phyloP scores from a whole-genome alignment of 2,797 vertebrate species.

The Pagetopsis macropterus region DNA sequence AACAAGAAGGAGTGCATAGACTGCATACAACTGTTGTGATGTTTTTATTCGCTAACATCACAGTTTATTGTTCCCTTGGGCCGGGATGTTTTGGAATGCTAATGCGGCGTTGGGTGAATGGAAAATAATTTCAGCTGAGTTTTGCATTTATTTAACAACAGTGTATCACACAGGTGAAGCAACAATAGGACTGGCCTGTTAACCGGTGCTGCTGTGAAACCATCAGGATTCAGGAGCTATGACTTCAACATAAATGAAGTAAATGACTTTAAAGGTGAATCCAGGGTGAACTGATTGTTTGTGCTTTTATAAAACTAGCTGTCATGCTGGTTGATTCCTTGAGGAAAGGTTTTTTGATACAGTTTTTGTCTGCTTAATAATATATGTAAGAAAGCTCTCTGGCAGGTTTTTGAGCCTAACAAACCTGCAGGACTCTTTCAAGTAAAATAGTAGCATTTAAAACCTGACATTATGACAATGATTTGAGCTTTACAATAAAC shows the following conservation, averaged over 20 bases:
- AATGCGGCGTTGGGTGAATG: conserved; percentile 1
- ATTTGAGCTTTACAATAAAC: not conserved
- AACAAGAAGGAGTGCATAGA: not conserved
- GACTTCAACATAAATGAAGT: not conserved
- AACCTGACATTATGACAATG: not conserved
- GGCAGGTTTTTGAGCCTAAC: conserved; percentile 8
- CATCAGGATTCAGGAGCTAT: not conserved
- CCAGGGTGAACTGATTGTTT: not conserved
- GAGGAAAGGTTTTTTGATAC: not conserved
- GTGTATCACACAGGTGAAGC: conserved; percentile 18
- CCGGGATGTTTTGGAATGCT: conserved; percentile 13
- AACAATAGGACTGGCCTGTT: not conserved
- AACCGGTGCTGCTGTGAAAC: not conserved
- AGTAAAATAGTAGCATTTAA: not conserved
- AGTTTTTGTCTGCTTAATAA: not conserved
- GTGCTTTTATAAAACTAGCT: not conserved
- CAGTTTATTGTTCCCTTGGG: conserved; percentile 29
- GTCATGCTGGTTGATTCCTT: not conserved
- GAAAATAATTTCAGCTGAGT: conserved; percentile 2
- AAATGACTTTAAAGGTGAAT: not conserved
- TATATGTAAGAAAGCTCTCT: not conserved
- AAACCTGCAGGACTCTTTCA: not conserved
- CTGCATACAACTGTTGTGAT: not conserved
- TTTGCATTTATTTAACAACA: conserved; percentile 10
- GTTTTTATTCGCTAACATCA: conserved; percentile 27